Base-by-base conservation (phyloP, 2,888 invertebrate species). In the Acronicta leporina region DNA sequence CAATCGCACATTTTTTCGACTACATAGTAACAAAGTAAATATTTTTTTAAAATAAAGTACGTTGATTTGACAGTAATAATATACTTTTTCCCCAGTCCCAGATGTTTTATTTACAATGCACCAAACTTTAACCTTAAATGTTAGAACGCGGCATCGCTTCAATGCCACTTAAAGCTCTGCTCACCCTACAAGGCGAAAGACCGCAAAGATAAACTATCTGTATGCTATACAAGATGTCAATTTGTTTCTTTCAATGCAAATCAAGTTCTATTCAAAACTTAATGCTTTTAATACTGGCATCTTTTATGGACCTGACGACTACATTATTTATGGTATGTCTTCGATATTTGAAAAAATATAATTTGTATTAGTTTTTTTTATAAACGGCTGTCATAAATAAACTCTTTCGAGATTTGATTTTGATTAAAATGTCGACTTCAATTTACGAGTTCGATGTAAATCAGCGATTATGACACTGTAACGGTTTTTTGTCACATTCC, bases 211-310 rank as follows among this genome's bases (percentile, higher is more conserved):
- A 59, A 52, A 64, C 42, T 68, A 54, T 61, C 53, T 58, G 27
- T 57, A 57, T 42, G 45, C 58, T 53, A 38, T 20, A 55, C 57
- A 51, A 20, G 20, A 54, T 63, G 68, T 61, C 64, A 73, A 75
- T 73, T 76, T 59, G 65, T 73, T 75, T 44, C 63, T 61, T 73
- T 75, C 66, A 64, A 69, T 60, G 58, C 69, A 73, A 75, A 75
- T 75, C 74, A 77, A 55, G 62, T 16, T 64, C 49, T 51, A 73
- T 73, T 68, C 46, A 64, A 55, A 45, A 16, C 49, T 40, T 50
- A 64, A 68, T 64, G 61, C 55, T 48, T 56, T 50, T 62, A 60
- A 52, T 55, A 50, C 41, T 48, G 38, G 41, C 48, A 54, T 68
- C 55, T 68, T 73, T 62, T 76, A 76, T 54, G 47, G 65, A 48